Conservation (phyloP, 2,113 vertebrate species). For the Shinisaurus crocodilurus region DNA sequence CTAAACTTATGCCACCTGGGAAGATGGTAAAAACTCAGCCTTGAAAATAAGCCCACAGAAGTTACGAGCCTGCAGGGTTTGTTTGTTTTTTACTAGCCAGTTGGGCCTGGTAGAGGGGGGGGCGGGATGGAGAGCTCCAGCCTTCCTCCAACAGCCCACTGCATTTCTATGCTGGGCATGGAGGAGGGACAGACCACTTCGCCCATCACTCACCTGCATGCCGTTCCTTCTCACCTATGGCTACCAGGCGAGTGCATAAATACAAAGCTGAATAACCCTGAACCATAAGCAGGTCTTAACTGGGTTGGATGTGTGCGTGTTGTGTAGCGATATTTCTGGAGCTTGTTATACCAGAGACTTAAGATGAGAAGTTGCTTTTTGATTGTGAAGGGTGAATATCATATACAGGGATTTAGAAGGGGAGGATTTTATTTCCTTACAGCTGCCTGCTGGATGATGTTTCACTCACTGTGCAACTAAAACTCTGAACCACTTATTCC, state of each 20-base stretch:
- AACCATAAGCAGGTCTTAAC: neutral
- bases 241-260: neutral
- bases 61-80: neutral
- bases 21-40: neutral
- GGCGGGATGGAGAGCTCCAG: neutral
- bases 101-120: no score
- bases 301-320: neutral
- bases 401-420: neutral
- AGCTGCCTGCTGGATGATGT: constrained; percentile 1
- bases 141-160: neutral
- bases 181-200: neutral
- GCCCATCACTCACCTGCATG: neutral
- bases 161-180: neutral
- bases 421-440: constrained; percentile 16
- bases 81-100: no score
- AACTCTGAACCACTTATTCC: neutral
- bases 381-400: neutral
- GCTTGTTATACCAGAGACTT: neutral
- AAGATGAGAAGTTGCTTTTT: neutral
- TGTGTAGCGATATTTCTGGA: neutral
- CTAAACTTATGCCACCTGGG: neutral
- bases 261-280: neutral
- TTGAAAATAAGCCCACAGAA: neutral
- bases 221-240: neutral
- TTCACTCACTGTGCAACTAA: constrained; percentile 12